Evolutionary conservation across 2,797 vertebrate species (phyloP), one percentile per base, ranked within the genome.

Genomic region (Sus cebifrons): DNA sequence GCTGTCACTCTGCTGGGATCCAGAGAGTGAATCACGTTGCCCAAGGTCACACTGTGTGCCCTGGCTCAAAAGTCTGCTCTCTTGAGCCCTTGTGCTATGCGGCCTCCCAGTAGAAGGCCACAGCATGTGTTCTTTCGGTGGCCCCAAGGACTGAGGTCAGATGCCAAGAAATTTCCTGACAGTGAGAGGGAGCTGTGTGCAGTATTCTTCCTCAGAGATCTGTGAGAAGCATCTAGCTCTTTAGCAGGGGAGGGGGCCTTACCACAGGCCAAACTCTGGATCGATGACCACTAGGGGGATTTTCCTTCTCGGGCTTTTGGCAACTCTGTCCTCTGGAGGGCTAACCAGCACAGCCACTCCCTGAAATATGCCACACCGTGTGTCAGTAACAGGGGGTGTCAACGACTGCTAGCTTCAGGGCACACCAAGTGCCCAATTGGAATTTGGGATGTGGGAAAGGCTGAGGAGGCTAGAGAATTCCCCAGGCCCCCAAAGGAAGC

Each of bases 21-120:
- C 3, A 60, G 58, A 70, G 86, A 17, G n/a, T 25, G 5, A 27
- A 27, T 9, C 18, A 1, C 1, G 8, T 68, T 23, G n/a, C 29
- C n/a, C 1, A 0, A 20, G 25, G 27, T 71, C 27, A 15, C 14
- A 0, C 2, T 27, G 32, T 18, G 74, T 12, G 15, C 44, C 40
- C 27, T 0, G 6, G 3, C 32, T 52, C 71, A 6, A 29, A n/a
- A 32, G 18, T 75, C 44, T 2, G 1, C 16, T 17, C 27, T 32
- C 25, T 29, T 11, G 68, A n/a, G 9, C 70, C 13, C 27, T 36
- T 49, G 4, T 18, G 56, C 36, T 29, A 0, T 23, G 44, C 52
- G 12, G 54, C 84, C 54, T 73, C 40, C 65, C 20, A 0, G 29
- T 12, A 36, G 60, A 82, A 75, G 58, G 79, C 29, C 25, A 32